Evolutionary conservation across 2,888 invertebrate species (phyloP), one percentile per base, ranked within the genome.

Genomic region (Drosophila ustulata): DNA sequence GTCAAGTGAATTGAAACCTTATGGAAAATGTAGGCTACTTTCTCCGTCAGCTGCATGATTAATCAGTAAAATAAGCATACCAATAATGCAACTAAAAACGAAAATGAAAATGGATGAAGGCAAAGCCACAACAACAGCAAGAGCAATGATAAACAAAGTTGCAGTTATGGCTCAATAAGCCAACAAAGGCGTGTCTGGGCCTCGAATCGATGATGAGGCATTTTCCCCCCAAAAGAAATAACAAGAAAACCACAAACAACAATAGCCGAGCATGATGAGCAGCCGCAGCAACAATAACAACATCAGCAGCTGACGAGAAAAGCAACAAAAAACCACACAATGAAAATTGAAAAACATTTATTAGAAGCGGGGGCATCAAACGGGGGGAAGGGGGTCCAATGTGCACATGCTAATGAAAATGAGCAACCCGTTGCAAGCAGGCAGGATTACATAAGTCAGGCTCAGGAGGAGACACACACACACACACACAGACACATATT

Each of bases 151-250:
- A 74, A 73, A 78, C 78, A 82, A 76, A 71, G 80, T 77, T 88
- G 81, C 89, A 88, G 83, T 86, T 86, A 78, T 71, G 88, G 80
- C 83, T 83, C 88, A 84, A 82, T 86, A 84, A 86, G 83, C 70
- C 71, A 84, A 83, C 82, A 82, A 74, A 83, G 88, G 75, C 71
- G 72, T 50, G 68, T 59, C 71, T 59, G 57, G 53, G 68, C 80
- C 63, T 32, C 59, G 51, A 49, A 58, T 67, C 51, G 53, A 78
- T 78, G 84, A 85, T 76, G 67, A 75, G 70, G 88, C 88, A 80
- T 75, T 80, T 83, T 78, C 55, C 37, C 23, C 51, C 37, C 55
- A 53, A 37, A 45, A 56, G 51, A 47, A 49, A 37, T 37, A 37
- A 37, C n/a, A 37, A 37, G 37, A 86, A 86, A 80, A 85, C 82